Percentiles rank a stretch among this genome's conserved stretches.
These are phyloP conservation scores for Oscheius sp. DNA, from an alignment of 2,888 invertebrate genomes.

Conservation along the genomic window DNA sequence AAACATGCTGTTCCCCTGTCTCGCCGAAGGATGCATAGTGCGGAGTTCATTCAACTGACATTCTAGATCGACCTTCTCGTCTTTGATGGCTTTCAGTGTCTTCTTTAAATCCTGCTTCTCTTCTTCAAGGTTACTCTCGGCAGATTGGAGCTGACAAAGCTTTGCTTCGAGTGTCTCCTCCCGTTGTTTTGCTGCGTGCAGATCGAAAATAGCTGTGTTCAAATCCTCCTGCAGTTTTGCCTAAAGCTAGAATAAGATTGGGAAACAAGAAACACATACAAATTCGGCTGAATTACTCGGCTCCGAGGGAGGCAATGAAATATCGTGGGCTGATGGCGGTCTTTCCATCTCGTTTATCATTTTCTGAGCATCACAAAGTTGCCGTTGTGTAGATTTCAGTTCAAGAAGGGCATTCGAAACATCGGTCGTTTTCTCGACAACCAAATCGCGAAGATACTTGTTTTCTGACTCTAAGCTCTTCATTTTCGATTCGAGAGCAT, in stretches of 20 bases:
- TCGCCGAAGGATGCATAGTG: not conserved
- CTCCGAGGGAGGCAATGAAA: constrained; percentile 7
- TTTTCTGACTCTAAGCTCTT: constrained; percentile 1
- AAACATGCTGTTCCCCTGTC: constrained; percentile 19
- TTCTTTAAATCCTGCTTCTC: constrained; percentile 5
- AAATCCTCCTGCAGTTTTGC: constrained; percentile 19
- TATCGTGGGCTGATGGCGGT: not conserved
- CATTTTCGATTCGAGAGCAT: not conserved
- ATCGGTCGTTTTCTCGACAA: constrained; percentile 1
- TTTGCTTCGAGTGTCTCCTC: not conserved
- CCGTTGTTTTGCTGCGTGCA: not conserved
- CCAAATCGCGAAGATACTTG: constrained; percentile 11
- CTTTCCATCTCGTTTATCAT: not conserved
- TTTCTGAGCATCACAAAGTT: constrained; percentile 6
- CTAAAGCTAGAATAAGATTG: not conserved
- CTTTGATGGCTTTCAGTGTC: constrained; percentile 1
- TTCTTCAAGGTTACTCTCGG: not conserved
- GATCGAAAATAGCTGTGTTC: not conserved
- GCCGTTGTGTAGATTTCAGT: constrained; percentile 2
- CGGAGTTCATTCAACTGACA: constrained; percentile 3
- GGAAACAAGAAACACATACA: not conserved
- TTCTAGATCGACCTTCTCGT: not conserved
- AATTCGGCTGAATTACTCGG: constrained; percentile 12
- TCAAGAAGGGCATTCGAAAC: not conserved
- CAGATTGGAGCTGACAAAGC: not conserved